Evolutionary conservation across 2,888 invertebrate species (phyloP).

Genomic region (Brachylomia viminalis): DNA sequence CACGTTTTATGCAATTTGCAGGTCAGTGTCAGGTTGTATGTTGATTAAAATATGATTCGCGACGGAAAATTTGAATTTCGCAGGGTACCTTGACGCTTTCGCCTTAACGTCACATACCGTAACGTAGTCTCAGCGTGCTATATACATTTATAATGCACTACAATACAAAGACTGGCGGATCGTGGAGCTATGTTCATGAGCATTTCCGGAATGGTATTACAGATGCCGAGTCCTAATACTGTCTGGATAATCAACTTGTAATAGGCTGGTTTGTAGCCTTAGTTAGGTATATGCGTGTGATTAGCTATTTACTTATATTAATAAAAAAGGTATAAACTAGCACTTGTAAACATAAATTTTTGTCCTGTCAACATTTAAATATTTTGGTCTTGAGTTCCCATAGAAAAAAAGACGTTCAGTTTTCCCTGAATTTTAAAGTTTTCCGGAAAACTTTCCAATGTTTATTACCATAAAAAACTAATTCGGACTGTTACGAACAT

Average conservation of each 20-base stretch:
- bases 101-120: conserved; percentile 15
- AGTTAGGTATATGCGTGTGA: background rate
- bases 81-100: no score
- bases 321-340: background rate
- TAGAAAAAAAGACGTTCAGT: no score
- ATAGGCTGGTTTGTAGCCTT: background rate
- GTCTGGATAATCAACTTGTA: conserved; percentile 20
- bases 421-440: no score
- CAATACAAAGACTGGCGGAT: conserved; percentile 55
- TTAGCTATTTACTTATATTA: background rate
- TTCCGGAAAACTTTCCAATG: no score
- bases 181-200: conserved; percentile 60
- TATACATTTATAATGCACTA: conserved; percentile 47
- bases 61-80: no score
- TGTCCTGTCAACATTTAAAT: no score
- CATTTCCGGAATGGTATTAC: conserved; percentile 70
- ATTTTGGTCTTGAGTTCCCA: no score
- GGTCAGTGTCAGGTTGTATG: no score
- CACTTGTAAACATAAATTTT: background rate
- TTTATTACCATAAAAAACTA: no score
- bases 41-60: no score
- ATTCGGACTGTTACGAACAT: no score
- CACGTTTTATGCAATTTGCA: no score
- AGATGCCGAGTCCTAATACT: conserved; percentile 58
- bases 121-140: conserved; percentile 28